Evolutionary conservation across 1,140 invertebrate genomes (phyloP).

Genomic region (Drosophila micromelanica): DNA sequence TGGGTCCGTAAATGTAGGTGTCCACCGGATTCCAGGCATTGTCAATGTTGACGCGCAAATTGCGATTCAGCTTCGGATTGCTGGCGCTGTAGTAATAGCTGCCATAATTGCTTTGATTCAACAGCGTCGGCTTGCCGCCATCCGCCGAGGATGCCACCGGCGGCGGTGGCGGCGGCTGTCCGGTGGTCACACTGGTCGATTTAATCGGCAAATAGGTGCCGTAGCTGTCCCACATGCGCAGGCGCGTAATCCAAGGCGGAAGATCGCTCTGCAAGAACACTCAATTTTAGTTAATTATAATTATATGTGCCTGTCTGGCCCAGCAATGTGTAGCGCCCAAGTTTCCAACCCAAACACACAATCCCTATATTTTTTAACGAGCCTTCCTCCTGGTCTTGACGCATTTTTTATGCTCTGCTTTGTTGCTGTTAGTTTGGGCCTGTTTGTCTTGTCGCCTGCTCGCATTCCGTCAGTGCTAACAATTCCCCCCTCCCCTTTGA

Average conservation of each 20-base stretch:
- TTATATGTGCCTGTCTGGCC: too few species aligned
- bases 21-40: conserved; percentile 84
- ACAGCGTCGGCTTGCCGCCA: conserved; percentile 67
- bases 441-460: conserved; percentile 20
- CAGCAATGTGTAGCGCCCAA: too few species aligned
- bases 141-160: conserved; percentile 75
- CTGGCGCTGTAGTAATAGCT: conserved; percentile 83
- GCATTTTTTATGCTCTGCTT: conserved; percentile 15
- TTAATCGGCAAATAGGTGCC: conserved; percentile 81
- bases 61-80: conserved; percentile 80
- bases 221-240: conserved; percentile 87
- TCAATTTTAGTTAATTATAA: neutral
- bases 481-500: neutral
- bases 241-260: conserved; percentile 86
- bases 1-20: conserved; percentile 84
- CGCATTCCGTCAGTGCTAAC: conserved; percentile 33
- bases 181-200: conserved; percentile 75
- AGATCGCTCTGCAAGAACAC: conserved; percentile 65
- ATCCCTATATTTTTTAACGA: too few species aligned
- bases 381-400: conserved; percentile 12
- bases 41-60: conserved; percentile 82
- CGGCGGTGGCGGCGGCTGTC: conserved; percentile 75
- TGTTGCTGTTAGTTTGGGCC: conserved; percentile 28
- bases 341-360: too few species aligned
- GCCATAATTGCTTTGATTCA: conserved; percentile 72